These are phyloP conservation scores for Hyaena hyaena DNA, from an alignment of 2,113 vertebrate genomes.

Conservation along the genomic window DNA sequence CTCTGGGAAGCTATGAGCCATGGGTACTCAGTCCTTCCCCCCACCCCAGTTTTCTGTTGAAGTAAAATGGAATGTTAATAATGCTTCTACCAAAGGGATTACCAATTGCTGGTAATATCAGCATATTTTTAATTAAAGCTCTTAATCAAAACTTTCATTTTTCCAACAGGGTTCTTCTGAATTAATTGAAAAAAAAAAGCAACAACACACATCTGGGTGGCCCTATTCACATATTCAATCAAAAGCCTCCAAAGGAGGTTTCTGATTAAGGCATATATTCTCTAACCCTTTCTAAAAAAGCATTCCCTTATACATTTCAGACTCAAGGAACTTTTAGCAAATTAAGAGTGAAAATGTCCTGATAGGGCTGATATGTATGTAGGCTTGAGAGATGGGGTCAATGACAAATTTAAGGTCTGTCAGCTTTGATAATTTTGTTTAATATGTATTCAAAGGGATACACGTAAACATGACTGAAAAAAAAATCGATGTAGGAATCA, in stretches of 20 bases:
- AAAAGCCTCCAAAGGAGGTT: constrained; percentile 32
- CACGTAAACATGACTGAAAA: background rate
- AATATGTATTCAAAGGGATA: constrained; percentile 1
- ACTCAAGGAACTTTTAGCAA: background rate
- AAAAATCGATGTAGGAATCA: background rate
- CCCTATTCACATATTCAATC: constrained; percentile 42
- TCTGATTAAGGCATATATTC: constrained; percentile 24
- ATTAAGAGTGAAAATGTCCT: constrained; percentile 20
- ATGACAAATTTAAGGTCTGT: constrained; percentile 46
- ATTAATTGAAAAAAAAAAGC: constrained; percentile 34
- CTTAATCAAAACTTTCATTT: constrained; percentile 53
- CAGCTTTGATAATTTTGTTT: constrained; percentile 36
- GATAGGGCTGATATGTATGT: background rate
- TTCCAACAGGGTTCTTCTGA: constrained; percentile 33
- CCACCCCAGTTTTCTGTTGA: background rate
- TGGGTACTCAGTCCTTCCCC: background rate
- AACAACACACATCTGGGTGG: background rate
- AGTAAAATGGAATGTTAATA: constrained; percentile 54
- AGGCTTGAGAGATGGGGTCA: background rate
- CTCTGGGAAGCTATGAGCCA: background rate
- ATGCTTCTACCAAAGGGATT: constrained; percentile 8
- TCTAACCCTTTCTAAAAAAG: background rate
- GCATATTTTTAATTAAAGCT: constrained; percentile 60
- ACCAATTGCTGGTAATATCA: background rate
- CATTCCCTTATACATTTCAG: background rate